These are phyloP conservation scores for Acrobasis repandana DNA, from an alignment of 2,888 invertebrate species.

Conservation along the genomic window DNA sequence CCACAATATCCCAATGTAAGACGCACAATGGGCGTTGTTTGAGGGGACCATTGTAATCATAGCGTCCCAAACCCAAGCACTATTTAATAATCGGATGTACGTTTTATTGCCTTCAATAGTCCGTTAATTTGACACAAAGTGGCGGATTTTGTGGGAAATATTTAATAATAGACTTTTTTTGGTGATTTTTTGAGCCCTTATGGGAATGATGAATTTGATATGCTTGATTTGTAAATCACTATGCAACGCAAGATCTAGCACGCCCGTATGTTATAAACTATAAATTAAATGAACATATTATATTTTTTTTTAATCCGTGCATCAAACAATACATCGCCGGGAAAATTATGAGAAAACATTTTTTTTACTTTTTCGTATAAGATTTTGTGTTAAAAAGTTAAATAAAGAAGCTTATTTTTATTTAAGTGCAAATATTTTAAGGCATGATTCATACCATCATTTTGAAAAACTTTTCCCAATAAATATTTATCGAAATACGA, in stretches of 20 bases:
- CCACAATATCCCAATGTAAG: conserved; percentile 13
- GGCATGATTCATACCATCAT: no score
- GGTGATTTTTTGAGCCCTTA: not conserved
- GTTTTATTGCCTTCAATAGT: conserved; percentile 14
- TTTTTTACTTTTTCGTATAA: no score
- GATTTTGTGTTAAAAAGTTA: no score
- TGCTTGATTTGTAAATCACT: not conserved
- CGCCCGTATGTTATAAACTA: not conserved
- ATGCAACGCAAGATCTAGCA: not conserved
- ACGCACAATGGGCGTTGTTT: conserved; percentile 18
- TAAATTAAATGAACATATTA: no score
- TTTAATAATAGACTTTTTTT: conserved; percentile 4
- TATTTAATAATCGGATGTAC: conserved; percentile 11
- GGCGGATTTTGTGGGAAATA: conserved; percentile 10
- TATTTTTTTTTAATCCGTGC: no score
- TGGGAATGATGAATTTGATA: not conserved
- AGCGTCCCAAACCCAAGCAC: not conserved
- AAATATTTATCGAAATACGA: no score
- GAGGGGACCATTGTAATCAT: conserved; percentile 9
- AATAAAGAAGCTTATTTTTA: no score
- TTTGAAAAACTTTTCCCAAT: no score
- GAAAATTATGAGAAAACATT: no score
- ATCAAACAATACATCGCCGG: no score
- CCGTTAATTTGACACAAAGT: conserved; percentile 12
- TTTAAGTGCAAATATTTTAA: no score